phyloP scores from a whole-genome alignment of 2,797 vertebrate genomes.

The Poecilia velifera region DNA sequence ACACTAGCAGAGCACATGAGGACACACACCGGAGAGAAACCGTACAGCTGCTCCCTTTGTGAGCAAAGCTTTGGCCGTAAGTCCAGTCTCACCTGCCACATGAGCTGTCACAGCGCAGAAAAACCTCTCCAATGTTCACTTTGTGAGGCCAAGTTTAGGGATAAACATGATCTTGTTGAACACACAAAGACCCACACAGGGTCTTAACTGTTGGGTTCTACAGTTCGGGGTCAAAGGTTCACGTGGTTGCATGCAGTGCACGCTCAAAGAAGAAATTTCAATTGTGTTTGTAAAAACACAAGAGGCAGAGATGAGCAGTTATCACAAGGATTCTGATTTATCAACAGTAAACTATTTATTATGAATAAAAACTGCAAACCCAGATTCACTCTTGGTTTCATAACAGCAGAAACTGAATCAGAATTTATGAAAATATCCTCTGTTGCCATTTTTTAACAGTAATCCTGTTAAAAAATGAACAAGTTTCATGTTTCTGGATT shows the following conservation, averaged over 20 bases:
- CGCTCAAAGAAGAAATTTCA: neutral
- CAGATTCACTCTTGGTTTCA: neutral
- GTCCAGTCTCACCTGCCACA: neutral
- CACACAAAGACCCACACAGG: neutral
- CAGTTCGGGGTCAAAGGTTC: neutral
- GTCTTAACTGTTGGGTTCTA: neutral
- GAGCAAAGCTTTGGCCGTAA: neutral
- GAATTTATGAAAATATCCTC: neutral
- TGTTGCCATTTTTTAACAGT: neutral
- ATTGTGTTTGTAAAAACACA: neutral
- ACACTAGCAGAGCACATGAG: constrained; percentile 7
- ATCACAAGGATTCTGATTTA: neutral
- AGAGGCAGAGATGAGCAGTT: neutral
- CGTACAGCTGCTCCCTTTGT: neutral
- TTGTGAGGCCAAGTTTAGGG: neutral
- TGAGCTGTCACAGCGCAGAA: neutral
- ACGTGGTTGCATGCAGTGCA: neutral
- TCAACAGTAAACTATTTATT: neutral
- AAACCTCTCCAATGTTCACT: neutral
- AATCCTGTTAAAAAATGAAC: neutral
- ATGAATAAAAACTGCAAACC: neutral
- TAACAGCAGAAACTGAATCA: neutral
- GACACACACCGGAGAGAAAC: constrained; percentile 11
- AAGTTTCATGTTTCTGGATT: neutral
- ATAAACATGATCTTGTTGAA: neutral